Evolutionary conservation across 2,113 vertebrate genomes (phyloP).

Genomic region (Colius striatus): DNA sequence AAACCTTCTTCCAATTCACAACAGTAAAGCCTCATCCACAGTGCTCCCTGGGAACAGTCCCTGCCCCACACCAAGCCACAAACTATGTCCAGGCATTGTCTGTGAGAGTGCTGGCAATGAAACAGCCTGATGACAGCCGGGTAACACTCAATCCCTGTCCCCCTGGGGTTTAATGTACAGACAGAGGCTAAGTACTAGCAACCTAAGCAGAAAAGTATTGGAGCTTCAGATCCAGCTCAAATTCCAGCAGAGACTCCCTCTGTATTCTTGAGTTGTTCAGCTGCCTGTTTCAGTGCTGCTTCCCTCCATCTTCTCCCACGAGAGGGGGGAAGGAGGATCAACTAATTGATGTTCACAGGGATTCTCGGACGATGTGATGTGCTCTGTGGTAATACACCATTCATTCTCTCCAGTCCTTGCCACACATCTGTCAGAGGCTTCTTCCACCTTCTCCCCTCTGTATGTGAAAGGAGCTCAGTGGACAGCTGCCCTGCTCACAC

Average conservation of each 20-base stretch:
- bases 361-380: background rate
- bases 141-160: background rate
- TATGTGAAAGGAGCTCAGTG: background rate
- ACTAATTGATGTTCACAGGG: background rate
- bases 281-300: background rate
- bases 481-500: background rate
- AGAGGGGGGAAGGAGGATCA: background rate
- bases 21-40: background rate
- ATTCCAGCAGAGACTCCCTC: background rate
- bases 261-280: accelerated
- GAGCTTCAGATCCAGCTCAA: background rate
- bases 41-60: background rate
- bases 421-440: background rate
- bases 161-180: background rate
- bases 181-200: background rate
- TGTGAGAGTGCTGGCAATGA: background rate
- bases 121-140: background rate
- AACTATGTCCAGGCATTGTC: background rate
- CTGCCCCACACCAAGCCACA: background rate
- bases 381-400: accelerated
- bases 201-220: background rate
- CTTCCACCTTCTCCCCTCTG: background rate
- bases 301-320: background rate
- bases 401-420: background rate
- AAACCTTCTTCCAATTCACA: background rate